Evolutionary conservation across 1,140 invertebrate genomes (phyloP).

Genomic region (Danaus melanippus): DNA sequence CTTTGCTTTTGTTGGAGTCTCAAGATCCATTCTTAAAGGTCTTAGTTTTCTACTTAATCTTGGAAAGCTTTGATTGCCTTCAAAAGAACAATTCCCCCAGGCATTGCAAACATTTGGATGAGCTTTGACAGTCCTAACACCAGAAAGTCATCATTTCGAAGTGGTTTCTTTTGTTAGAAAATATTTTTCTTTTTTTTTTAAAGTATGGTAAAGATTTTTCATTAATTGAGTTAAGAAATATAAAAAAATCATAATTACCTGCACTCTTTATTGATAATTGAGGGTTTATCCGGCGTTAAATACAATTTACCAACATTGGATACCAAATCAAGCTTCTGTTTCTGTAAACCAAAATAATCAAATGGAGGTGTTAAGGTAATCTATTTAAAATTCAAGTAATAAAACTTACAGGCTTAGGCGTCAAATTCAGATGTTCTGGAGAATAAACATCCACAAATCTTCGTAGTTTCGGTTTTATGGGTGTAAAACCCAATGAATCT

Average conservation of each 20-base stretch:
- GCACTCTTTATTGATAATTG: conserved; percentile 44
- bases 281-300: conserved; percentile 42
- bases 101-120: conserved; percentile 38
- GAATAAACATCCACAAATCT: conserved; percentile 58
- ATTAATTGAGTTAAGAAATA: no score
- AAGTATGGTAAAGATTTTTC: no score
- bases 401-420: conserved; percentile 54
- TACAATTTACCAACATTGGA: no score
- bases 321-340: conserved; percentile 27
- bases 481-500: conserved; percentile 38
- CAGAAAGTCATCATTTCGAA: no score
- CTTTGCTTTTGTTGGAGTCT: conserved; percentile 59
- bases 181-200: no score
- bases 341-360: conserved; percentile 30
- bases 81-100: conserved; percentile 58
- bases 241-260: conserved; percentile 32
- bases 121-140: conserved; percentile 49
- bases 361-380: neutral
- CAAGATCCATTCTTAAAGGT: conserved; percentile 57
- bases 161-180: no score
- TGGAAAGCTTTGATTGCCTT: conserved; percentile 67
- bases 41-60: conserved; percentile 44
- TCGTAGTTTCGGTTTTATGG: conserved; percentile 51
- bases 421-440: conserved; percentile 61
- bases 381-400: conserved; percentile 1